A percentile compares a stretch with the other conserved stretches of the same genome.
Conservation (phyloP, 2,888 invertebrate genomes). For the Torymus tubicola region DNA sequence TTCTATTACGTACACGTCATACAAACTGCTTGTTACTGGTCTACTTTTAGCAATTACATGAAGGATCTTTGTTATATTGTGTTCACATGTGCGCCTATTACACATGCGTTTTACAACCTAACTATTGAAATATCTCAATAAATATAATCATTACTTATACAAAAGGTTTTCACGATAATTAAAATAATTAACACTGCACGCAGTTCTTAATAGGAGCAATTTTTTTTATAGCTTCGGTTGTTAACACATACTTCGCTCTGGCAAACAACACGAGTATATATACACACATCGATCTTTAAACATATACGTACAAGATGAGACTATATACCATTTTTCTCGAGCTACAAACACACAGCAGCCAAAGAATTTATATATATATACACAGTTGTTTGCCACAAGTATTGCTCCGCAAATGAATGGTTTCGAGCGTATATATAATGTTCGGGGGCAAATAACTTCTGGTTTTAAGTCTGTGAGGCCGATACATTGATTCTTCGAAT, state of each 20-base stretch:
- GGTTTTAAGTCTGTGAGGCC: constrained; percentile 22
- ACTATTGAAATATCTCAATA: no score
- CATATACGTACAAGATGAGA: background rate
- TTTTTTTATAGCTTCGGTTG: background rate
- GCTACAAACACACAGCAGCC: background rate
- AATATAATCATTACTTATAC: no score
- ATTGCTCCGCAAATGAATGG: constrained; percentile 17
- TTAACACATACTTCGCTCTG: background rate
- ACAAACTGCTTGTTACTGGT: no score
- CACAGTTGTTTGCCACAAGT: background rate
- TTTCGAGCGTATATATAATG: constrained; percentile 9
- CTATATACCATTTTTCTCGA: background rate
- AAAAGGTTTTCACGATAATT: no score
- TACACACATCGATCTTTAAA: background rate
- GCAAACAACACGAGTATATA: background rate
- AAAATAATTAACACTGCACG: no score
- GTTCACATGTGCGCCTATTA: no score
- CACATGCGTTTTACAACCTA: no score
- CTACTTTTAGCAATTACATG: no score
- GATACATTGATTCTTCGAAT: constrained; percentile 22
- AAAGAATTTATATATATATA: constrained; percentile 5
- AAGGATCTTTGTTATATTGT: no score
- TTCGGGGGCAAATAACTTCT: constrained; percentile 36
- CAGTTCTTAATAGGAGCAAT: background rate
- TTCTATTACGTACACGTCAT: no score